Evolutionary conservation across 1,140 invertebrate genomes (phyloP).

Genomic region (Ericerus pela): DNA sequence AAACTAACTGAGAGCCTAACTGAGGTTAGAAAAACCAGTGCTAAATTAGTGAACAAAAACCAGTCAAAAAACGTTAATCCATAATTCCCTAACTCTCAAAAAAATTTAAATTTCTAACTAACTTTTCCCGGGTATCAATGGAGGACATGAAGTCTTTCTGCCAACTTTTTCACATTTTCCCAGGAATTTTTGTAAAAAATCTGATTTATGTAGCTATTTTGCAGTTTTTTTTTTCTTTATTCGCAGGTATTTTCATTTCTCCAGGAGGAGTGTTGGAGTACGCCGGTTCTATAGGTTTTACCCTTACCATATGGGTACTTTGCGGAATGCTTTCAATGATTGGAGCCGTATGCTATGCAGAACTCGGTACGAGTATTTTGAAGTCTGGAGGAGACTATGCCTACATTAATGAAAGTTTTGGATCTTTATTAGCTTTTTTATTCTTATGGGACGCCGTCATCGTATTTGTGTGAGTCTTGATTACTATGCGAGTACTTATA

Average conservation of each 20-base stretch:
- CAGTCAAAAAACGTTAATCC: too few relatives aligned
- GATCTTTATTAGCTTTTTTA: constrained; percentile 81
- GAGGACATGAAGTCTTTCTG: too few relatives aligned
- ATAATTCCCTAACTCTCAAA: too few relatives aligned
- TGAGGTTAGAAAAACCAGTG: too few relatives aligned
- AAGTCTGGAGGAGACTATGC: constrained; percentile 88
- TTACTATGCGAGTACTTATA: too few relatives aligned
- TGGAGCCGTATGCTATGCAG: constrained; percentile 87
- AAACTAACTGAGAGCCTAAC: too few relatives aligned
- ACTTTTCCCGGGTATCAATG: too few relatives aligned
- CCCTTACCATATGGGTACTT: constrained; percentile 73
- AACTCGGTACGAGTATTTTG: constrained; percentile 67
- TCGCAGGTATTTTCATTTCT: constrained; percentile 74
- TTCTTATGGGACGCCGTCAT: constrained; percentile 81
- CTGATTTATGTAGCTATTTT: too few relatives aligned
- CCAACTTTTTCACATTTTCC: too few relatives aligned
- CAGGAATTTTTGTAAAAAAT: too few relatives aligned
- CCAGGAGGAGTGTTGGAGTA: constrained; percentile 83
- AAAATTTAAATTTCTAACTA: too few relatives aligned
- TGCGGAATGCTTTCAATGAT: constrained; percentile 76
- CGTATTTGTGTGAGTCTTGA: constrained; percentile 53
- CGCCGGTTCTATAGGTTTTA: constrained; percentile 72
- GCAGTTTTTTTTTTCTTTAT: not conserved
- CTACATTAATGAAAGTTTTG: constrained; percentile 80
- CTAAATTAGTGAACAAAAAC: too few relatives aligned